phyloP scores from a whole-genome alignment of 1,140 invertebrate species.

The Notospermus geniculatus region DNA sequence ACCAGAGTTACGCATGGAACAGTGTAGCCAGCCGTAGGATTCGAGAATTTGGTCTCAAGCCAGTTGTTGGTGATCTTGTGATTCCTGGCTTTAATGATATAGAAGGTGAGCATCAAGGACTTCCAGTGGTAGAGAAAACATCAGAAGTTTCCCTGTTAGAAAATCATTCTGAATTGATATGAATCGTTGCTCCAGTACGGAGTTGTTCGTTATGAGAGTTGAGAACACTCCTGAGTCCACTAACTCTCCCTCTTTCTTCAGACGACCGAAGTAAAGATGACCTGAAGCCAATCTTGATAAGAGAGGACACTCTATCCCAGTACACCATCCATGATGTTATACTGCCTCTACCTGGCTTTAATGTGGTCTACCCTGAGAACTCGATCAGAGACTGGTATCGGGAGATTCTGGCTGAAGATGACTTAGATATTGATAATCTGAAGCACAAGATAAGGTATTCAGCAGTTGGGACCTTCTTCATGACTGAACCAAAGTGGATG shows the following conservation, averaged over 20 bases:
- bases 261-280: conserved; percentile 13
- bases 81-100: conserved; percentile 2
- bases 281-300: conserved; percentile 61
- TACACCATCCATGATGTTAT: conserved; percentile 79
- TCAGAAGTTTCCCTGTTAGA: too few relatives aligned
- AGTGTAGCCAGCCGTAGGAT: conserved; percentile 73
- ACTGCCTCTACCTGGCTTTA: conserved; percentile 80
- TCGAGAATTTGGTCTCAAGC: conserved; percentile 63
- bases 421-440: conserved; percentile 66
- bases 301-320: conserved; percentile 68
- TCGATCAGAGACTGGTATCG: conserved; percentile 69
- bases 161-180: too few relatives aligned
- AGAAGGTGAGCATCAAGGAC: background rate
- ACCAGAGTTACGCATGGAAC: conserved; percentile 91
- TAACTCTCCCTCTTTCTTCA: background rate
- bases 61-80: conserved; percentile 59
- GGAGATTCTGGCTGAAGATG: conserved; percentile 71
- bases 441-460: conserved; percentile 72
- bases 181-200: too few relatives aligned
- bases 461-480: too few relatives aligned
- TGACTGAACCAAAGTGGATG: too few relatives aligned
- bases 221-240: too few relatives aligned
- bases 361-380: conserved; percentile 77
- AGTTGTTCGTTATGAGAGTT: too few relatives aligned
- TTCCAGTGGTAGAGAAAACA: background rate